Percentiles rank a stretch among this genome's conserved stretches.
Conservation (phyloP, 2,113 vertebrate genomes). For the Corythaixoides concolor region DNA sequence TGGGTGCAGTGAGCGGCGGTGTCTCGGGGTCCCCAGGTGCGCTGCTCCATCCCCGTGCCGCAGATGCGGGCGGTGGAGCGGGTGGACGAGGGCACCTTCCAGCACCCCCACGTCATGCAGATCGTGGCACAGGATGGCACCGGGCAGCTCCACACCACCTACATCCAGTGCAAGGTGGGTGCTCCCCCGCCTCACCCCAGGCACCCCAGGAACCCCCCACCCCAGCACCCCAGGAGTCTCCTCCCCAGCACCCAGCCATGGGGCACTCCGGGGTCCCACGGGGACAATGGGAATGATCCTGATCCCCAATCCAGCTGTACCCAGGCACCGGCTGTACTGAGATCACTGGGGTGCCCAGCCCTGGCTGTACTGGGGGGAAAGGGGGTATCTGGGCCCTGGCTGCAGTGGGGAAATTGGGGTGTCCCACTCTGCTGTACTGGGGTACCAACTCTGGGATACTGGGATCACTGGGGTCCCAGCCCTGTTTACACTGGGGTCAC, state of each 20-base stretch:
- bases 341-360: neutral
- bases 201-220: accelerated
- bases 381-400: no score
- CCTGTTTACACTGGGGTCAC: neutral
- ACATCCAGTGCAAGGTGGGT: conserved; percentile 92
- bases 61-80: conserved; percentile 85
- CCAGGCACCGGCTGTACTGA: neutral
- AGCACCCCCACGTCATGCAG: conserved; percentile 90
- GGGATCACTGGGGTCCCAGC: neutral
- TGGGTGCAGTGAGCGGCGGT: accelerated
- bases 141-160: conserved; percentile 79
- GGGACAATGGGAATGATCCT: neutral
- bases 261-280: accelerated
- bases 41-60: conserved; percentile 77
- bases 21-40: conserved; percentile 57
- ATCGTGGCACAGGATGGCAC: conserved; percentile 81
- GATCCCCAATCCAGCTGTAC: neutral
- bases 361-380: neutral
- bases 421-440: neutral
- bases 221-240: accelerated
- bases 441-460: no score
- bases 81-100: conserved; percentile 90
- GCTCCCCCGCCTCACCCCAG: accelerated
- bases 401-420: accelerated
- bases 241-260: neutral